Conservation (phyloP, 2,888 invertebrate species). For the Apomyelois bistriatella region DNA sequence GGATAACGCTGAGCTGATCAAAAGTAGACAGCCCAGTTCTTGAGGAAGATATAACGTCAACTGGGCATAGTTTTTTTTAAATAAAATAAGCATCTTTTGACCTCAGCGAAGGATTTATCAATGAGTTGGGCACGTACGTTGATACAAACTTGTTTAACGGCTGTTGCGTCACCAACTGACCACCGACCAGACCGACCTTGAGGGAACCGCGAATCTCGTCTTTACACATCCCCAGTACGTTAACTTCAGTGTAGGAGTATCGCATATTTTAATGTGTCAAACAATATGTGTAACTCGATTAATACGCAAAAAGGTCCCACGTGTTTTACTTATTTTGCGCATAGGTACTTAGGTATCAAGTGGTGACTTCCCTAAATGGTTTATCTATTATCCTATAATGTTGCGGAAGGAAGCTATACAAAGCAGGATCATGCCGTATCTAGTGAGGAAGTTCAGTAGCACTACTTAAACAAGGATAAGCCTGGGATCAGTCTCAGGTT, state of each 20-base stretch:
- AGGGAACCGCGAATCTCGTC: conserved; percentile 39
- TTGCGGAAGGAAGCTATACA: conserved; percentile 72
- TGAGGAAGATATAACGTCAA: too few relatives aligned
- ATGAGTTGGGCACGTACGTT: conserved; percentile 45
- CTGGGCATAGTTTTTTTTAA: too few relatives aligned
- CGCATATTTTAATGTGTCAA: conserved; percentile 24
- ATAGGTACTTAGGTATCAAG: conserved; percentile 14
- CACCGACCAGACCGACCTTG: conserved; percentile 61
- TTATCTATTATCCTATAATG: conserved; percentile 56
- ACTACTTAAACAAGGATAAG: conserved; percentile 58
- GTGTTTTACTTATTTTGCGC: background rate
- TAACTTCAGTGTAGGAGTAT: conserved; percentile 27
- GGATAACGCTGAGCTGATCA: too few relatives aligned
- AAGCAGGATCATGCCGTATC: conserved; percentile 57
- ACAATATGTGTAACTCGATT: conserved; percentile 24
- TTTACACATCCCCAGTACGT: conserved; percentile 25
- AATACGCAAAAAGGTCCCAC: conserved; percentile 25
- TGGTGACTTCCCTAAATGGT: conserved; percentile 59
- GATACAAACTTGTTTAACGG: conserved; percentile 56
- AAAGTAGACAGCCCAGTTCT: too few relatives aligned
- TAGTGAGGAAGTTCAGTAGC: conserved; percentile 63
- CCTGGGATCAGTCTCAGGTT: conserved; percentile 51
- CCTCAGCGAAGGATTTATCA: conserved; percentile 49
- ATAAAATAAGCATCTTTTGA: conserved; percentile 26
- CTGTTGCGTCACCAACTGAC: conserved; percentile 59